Base-by-base conservation (phyloP, 37 sponge, comb jelly and placozoan genomes). In the Crambe crambe region DNA sequence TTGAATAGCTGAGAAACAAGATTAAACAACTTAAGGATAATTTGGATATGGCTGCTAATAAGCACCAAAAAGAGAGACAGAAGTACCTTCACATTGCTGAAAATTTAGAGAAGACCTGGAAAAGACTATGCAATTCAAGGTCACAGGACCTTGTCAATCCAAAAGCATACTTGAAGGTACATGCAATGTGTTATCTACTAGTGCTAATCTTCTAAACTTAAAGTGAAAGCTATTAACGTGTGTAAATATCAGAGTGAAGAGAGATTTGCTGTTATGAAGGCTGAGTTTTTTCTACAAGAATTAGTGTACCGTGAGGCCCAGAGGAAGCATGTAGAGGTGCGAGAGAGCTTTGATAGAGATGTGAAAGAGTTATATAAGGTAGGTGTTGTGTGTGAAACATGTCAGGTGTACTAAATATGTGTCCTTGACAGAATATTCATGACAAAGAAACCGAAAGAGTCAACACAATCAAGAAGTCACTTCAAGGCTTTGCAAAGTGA, bases 401-500 rank as follows among this genome's bases (percentile, higher is more conserved):
- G n/a, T n/a, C n/a, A 6, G 23, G 23, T 70, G 42, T 41, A 36
- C 23, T 37, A 68, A 20, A 27, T 68, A 68, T 68, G 31, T 36
- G 6, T 61, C 4, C 15, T 23, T 29, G 30, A 5, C 63, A 61
- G 5, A 61, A 29, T 61, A 27, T 76, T 3, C 63, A 92, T 27
- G 69, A 56, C n/a, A 74, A 26, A 12, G 93, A 92, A 63, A 30
- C 84, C 4, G 54, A 81, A 42, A 80, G 93, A 66, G 85, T 92
- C 18, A 80, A 88, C 8, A 75, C 77, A 15, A 21, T 92, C 2
- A 84, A 81, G 54, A 74, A 67, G 6, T 84, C 82, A 26, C 41
- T 92, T 30, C 75, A 76, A 32, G 78, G 81, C 18, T 92, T 92
- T 63, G 78, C 93, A 76, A 87, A 71, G 66, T 65, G 51, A 15